Conservation (phyloP, 2,888 invertebrate species). For the Caenorhabditis sp. region DNA sequence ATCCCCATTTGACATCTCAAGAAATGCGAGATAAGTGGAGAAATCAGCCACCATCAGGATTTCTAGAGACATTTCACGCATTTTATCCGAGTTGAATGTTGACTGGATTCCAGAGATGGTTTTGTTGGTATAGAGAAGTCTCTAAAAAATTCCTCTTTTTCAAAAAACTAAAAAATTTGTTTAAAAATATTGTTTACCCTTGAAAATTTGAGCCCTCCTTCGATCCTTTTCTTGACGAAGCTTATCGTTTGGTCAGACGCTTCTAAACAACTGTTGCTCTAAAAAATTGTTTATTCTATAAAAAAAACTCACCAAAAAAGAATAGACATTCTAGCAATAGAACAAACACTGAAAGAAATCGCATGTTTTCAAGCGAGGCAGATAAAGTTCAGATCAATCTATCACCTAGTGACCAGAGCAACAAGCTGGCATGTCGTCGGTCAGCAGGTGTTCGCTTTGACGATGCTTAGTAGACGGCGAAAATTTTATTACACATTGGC, state of each 20-base stretch:
- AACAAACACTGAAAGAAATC: background rate
- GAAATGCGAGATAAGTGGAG: conserved; percentile 45
- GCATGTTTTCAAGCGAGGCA: too few species aligned
- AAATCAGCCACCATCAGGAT: conserved; percentile 47
- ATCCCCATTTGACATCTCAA: conserved; percentile 49
- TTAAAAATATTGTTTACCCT: conserved; percentile 18
- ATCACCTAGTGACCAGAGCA: background rate
- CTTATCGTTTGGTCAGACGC: conserved; percentile 9
- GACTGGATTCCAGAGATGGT: conserved; percentile 14
- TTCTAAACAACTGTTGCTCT: background rate
- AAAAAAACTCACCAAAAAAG: background rate
- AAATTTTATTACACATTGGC: background rate
- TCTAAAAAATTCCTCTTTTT: conserved; percentile 15
- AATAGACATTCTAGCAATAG: background rate
- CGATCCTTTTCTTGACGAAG: conserved; percentile 23
- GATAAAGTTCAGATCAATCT: background rate
- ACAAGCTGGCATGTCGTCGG: background rate
- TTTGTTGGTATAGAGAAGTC: conserved; percentile 29
- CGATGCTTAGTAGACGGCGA: background rate
- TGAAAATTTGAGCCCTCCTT: conserved; percentile 30
- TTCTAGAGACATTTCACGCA: conserved; percentile 40
- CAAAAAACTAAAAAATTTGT: background rate
- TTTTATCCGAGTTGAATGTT: conserved; percentile 20
- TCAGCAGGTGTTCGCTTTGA: background rate
- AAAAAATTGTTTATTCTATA: background rate